phyloP scores from a whole-genome alignment of 2,113 vertebrate species.

The Pseudorectes ferrugineus region DNA sequence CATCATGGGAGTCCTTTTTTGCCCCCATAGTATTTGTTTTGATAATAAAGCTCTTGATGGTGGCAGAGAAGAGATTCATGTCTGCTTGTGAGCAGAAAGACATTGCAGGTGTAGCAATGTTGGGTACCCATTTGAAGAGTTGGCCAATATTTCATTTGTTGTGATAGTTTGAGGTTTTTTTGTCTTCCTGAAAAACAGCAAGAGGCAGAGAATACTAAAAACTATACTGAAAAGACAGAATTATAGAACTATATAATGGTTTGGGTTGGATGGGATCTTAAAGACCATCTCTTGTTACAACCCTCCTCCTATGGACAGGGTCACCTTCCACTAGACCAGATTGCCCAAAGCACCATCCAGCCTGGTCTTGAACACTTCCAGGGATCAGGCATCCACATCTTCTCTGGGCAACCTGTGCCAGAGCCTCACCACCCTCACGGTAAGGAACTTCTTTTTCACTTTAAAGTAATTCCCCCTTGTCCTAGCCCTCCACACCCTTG shows the following conservation, averaged over 20 bases:
- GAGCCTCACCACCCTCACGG: not conserved
- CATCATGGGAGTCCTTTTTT: not conserved
- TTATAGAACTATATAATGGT: not conserved
- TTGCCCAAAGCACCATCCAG: not conserved
- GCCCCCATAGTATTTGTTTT: not conserved
- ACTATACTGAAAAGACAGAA: not conserved
- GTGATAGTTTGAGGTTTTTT: not conserved
- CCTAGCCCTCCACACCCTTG: not conserved
- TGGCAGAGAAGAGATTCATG: not conserved
- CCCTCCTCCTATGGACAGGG: not conserved
- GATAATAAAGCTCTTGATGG: not conserved
- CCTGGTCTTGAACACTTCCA: not conserved
- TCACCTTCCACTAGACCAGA: not conserved
- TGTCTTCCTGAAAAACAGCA: not conserved
- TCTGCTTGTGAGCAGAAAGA: not conserved
- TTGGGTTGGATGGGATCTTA: not conserved
- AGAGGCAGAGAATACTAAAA: not conserved
- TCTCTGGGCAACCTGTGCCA: not conserved
- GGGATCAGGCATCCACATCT: not conserved
- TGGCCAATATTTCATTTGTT: not conserved
- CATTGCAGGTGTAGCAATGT: not conserved
- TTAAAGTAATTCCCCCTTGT: not conserved
- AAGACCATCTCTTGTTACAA: not conserved
- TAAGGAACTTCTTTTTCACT: not conserved
- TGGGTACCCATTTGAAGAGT: not conserved